A percentile compares a stretch with the other conserved stretches of the same genome.
phyloP scores from a whole-genome alignment of 2,888 invertebrate genomes.

The Drosophila meridionalis region DNA sequence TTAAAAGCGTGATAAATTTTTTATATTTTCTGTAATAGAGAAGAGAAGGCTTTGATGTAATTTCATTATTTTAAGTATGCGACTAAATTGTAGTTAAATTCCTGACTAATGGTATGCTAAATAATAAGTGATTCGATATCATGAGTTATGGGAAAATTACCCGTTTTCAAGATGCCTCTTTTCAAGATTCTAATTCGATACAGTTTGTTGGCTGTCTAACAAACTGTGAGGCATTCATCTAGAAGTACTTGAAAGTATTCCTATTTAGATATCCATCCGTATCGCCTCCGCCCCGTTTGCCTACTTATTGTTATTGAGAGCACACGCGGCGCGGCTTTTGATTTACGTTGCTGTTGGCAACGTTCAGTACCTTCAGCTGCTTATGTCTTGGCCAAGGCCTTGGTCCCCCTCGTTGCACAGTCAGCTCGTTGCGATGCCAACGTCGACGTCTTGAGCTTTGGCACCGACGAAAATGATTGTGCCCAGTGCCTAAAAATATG shows the following conservation, averaged over 20 bases:
- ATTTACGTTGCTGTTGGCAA: constrained; percentile 57
- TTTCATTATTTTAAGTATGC: background rate
- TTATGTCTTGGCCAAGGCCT: background rate
- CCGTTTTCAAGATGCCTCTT: constrained; percentile 25
- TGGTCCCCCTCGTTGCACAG: constrained; percentile 25
- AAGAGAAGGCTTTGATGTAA: no score
- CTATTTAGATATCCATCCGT: constrained; percentile 24
- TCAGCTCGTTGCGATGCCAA: constrained; percentile 23
- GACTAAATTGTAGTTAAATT: constrained; percentile 1
- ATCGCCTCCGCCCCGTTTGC: background rate
- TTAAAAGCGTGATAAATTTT: background rate
- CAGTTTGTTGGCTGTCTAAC: constrained; percentile 35
- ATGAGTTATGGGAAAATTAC: constrained; percentile 25
- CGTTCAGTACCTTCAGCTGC: constrained; percentile 18
- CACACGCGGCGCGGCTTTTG: constrained; percentile 62
- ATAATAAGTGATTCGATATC: constrained; percentile 24
- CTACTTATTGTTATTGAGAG: constrained; percentile 52
- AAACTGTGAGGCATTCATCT: constrained; percentile 29
- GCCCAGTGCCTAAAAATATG: constrained; percentile 58
- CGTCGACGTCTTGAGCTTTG: constrained; percentile 47
- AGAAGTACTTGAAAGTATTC: constrained; percentile 39
- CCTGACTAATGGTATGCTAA: constrained; percentile 11
- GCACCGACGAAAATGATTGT: constrained; percentile 48
- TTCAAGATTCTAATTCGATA: constrained; percentile 30
- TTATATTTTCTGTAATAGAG: background rate